Base-by-base conservation (phyloP, 2,113 vertebrate species). In the Aspidoscelis tigris region DNA sequence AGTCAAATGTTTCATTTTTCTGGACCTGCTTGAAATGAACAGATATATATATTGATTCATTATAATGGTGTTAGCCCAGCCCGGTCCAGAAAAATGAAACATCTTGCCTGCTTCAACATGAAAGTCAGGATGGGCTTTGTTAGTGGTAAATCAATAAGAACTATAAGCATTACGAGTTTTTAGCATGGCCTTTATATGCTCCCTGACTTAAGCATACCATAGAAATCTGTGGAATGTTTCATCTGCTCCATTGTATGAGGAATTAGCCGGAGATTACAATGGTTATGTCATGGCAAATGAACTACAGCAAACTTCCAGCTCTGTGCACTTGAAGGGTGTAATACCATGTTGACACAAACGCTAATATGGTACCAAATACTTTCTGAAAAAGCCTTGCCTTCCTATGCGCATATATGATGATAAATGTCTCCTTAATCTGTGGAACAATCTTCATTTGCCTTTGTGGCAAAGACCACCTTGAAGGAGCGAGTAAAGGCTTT, bases 401-500 rank as follows among this genome's bases (percentile, higher is more conserved):
- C 87, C 85, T 92, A 86, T 83, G 76, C 90, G 87, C 88, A 89
- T 91, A 89, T 92, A 92, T 80, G 92, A 94, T 97, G 95, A 98
- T 95, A 94, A 94, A 97, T 97, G 97, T 95, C 91, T 95, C 95
- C 96, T 96, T 98, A 97, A 98, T 97, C 95, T 97, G 96, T 97
- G 95, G 94, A 96, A 97, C 96, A 96, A 96, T 97, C 96, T 96
- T 95, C 89, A 90, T 87, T 95, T 90, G 92, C 95, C 93, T 93
- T 91, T 91, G 88, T 83, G 92, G 94, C 93, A 94, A 89, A 96
- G 96, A 97, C 96, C 96, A 97, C 95, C 92, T 97, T 96, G 94
- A 94, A 97, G 96, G 97, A 96, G 96, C 95, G 96, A 96, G 96
- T 95, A 98, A 98, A 97, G 93, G 93, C 94, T 96, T 99, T 98